These are phyloP conservation scores for Scelioninae gen. 1 DNA, from an alignment of 2,888 invertebrate species.

Conservation along the genomic window DNA sequence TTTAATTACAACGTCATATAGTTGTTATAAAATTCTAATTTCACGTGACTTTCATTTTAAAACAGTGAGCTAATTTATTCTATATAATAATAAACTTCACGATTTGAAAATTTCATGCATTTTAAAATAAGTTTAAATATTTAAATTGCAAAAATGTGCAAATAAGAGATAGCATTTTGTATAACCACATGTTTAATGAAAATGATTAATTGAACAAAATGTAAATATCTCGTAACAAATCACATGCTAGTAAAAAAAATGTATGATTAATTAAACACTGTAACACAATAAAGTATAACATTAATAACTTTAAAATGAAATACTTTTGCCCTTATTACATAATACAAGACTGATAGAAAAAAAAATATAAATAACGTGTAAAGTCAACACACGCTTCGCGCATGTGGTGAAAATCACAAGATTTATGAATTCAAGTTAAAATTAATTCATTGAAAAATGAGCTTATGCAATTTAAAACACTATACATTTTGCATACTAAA, in stretches of 20 bases:
- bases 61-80: slow-evolving; percentile 26
- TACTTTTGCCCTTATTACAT: no score
- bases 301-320: no score
- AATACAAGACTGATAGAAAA: background rate
- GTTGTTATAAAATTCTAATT: slow-evolving; percentile 11
- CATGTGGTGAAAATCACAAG: slow-evolving; percentile 20
- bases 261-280: slow-evolving; percentile 21
- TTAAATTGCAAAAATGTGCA: slow-evolving; percentile 35
- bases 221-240: slow-evolving; percentile 46
- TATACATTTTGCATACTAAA: slow-evolving; percentile 55
- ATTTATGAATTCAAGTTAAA: slow-evolving; percentile 40
- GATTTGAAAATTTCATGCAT: slow-evolving; percentile 33
- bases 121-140: slow-evolving; percentile 31
- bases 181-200: slow-evolving; percentile 36
- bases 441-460: slow-evolving; percentile 61
- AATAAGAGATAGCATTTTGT: slow-evolving; percentile 18
- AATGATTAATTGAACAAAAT: slow-evolving; percentile 42
- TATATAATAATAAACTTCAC: slow-evolving; percentile 28
- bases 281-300: no score
- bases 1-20: slow-evolving; percentile 29
- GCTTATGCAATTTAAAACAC: slow-evolving; percentile 60
- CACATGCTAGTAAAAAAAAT: slow-evolving; percentile 30
- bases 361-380: slow-evolving; percentile 35
- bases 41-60: background rate
- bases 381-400: slow-evolving; percentile 3